Evolutionary conservation across 2,797 vertebrate genomes (phyloP), one percentile per base, ranked within the genome.

Genomic region (Galago senegalensis): DNA sequence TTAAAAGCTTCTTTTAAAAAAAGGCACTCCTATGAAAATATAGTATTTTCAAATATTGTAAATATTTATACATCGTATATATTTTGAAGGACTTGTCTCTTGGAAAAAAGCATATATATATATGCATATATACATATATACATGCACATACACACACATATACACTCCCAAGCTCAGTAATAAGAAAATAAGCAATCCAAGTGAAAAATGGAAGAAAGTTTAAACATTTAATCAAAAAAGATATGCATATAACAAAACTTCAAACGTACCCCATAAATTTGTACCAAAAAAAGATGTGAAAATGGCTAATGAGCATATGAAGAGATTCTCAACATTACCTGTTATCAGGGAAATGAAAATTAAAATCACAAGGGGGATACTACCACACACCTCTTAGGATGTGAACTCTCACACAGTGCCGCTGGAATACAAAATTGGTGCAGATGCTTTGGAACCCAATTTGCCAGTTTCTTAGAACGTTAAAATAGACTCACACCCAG

Each of bases 131-230:
- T 3, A 60, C 12, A 27, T 31, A 16, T 37, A 37, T 10, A 65
- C 29, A 65, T 5, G 31, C 29, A 65, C 13, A 65, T 31, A 29
- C 14, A 63, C 29, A 31, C 18, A 46, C 7, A 21, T n/a, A n/a
- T 16, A 37, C 34, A 40, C 12, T 73, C 7, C 49, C 43, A 58
- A 65, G 92, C 7, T 67, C 81, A 46, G 69, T 20, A 83, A 69
- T 34, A 65, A 73, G 46, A 81, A 93, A 89, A 93, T 93, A 88
- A 91, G 37, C 25, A 63, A 67, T 25, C 29, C 11, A 82, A 29
- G 7, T 61, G 86, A 53, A 58, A 76, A 77, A 34, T 72, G 23
- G n/a, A 18, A 21, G 76, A 80, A 76, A 77, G n/a, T n/a, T 93
- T 86, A n/a, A 56, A 73, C 34, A 75, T 90, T 87, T 70, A 65